phyloP scores from a whole-genome alignment of 2,113 vertebrate genomes.

The Labeo catla region DNA sequence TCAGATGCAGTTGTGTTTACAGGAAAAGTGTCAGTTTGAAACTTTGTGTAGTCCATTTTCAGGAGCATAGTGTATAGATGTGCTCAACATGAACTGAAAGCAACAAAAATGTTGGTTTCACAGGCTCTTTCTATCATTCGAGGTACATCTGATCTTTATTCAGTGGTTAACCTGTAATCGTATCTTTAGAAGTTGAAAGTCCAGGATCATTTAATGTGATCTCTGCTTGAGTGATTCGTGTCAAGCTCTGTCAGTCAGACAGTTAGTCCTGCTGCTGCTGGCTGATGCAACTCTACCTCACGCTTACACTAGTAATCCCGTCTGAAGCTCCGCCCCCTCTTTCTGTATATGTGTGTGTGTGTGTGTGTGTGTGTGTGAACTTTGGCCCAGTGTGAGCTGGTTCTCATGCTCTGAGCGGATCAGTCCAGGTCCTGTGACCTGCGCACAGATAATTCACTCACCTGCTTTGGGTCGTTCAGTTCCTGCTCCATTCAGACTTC shows the following conservation, averaged over 20 bases:
- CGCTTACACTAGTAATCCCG: constrained; percentile 71
- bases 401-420: constrained; percentile 44
- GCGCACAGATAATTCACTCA: constrained; percentile 26
- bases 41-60: background rate
- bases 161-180: background rate
- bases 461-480: constrained; percentile 18
- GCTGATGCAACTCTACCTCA: constrained; percentile 75
- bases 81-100: background rate
- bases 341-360: constrained; percentile 21
- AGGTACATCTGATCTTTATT: background rate
- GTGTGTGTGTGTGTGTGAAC: constrained; percentile 57
- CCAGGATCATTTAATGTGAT: background rate
- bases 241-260: background rate
- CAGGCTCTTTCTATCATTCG: background rate
- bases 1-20: background rate
- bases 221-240: background rate
- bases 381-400: constrained; percentile 65
- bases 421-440: constrained; percentile 44
- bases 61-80: background rate
- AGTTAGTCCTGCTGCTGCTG: constrained; percentile 41
- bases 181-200: background rate
- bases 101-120: background rate
- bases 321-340: constrained; percentile 40
- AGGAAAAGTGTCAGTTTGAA: background rate
- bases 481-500: constrained; percentile 20